phyloP scores from a whole-genome alignment of 2,888 invertebrate genomes.

The Uropetala carovei region DNA sequence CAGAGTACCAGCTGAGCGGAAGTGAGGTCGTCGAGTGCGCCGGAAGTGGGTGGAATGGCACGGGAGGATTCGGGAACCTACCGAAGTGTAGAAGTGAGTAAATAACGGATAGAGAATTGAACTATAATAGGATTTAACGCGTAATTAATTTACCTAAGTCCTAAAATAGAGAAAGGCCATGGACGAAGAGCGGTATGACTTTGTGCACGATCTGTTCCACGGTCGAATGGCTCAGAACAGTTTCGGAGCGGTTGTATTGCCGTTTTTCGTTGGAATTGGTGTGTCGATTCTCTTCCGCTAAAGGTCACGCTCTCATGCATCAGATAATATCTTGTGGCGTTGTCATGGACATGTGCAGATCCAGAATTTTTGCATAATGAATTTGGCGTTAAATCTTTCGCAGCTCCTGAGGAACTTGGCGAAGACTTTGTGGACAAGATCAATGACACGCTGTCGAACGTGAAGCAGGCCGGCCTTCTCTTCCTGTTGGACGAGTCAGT shows the following conservation, averaged over 20 bases:
- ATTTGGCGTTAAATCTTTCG: neutral
- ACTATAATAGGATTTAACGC: neutral
- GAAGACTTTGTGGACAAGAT: constrained; percentile 66
- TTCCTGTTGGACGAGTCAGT: constrained; percentile 66
- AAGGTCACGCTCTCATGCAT: too few species aligned
- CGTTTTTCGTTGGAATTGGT: too few species aligned
- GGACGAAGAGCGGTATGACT: too few species aligned
- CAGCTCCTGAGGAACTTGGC: constrained; percentile 65
- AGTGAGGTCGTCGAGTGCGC: constrained; percentile 56
- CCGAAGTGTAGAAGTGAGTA: constrained; percentile 65
- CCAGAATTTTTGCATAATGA: too few species aligned
- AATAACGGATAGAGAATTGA: neutral
- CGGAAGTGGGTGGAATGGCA: constrained; percentile 65
- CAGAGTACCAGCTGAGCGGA: constrained; percentile 64
- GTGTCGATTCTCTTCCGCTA: too few species aligned
- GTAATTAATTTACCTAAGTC: too few species aligned
- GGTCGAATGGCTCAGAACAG: too few species aligned
- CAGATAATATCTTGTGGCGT: too few species aligned
- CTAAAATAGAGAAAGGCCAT: too few species aligned
- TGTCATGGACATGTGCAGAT: too few species aligned
- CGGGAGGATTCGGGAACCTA: constrained; percentile 50
- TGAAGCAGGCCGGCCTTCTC: constrained; percentile 58
- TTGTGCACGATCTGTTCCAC: too few species aligned
- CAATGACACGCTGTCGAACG: constrained; percentile 63
- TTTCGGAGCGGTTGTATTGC: too few species aligned